These are phyloP conservation scores for Salmo trutta DNA, from an alignment of 2,797 vertebrate genomes.

Conservation along the genomic window DNA sequence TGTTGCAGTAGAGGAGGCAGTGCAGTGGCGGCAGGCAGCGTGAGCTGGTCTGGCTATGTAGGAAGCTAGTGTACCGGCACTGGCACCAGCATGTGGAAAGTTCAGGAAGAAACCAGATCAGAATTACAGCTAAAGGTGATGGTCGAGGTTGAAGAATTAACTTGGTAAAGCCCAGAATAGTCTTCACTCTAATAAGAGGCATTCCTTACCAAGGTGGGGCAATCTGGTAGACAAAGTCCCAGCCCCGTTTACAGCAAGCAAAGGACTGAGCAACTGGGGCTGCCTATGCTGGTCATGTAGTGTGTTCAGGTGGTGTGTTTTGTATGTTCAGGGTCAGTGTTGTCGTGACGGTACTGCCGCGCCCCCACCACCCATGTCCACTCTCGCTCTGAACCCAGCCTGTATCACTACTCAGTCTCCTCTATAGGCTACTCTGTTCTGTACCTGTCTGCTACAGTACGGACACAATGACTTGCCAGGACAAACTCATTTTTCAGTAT, in stretches of 20 bases:
- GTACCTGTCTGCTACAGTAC: no score
- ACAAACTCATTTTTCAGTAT: no score
- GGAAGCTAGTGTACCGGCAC: conserved; percentile 21
- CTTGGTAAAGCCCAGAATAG: neutral
- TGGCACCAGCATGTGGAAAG: neutral
- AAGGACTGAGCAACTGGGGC: no score
- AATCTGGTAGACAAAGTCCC: no score
- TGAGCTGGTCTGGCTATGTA: conserved; percentile 34
- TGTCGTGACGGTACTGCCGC: neutral
- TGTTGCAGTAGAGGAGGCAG: conserved; percentile 47
- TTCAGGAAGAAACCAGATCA: neutral
- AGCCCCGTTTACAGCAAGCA: no score
- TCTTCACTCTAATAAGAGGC: neutral
- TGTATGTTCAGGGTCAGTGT: neutral
- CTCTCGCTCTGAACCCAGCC: neutral
- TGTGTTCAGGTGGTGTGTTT: neutral
- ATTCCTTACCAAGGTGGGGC: neutral
- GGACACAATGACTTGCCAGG: no score
- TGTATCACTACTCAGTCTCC: neutral
- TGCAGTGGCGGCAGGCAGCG: conserved; percentile 51
- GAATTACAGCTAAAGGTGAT: neutral
- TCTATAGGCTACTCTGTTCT: no score
- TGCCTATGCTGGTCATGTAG: neutral
- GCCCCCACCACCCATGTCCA: neutral
- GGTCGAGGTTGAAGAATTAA: neutral